These are phyloP conservation scores for Sinonovacula constricta DNA, from an alignment of 1,140 invertebrate species.

Conservation along the genomic window DNA sequence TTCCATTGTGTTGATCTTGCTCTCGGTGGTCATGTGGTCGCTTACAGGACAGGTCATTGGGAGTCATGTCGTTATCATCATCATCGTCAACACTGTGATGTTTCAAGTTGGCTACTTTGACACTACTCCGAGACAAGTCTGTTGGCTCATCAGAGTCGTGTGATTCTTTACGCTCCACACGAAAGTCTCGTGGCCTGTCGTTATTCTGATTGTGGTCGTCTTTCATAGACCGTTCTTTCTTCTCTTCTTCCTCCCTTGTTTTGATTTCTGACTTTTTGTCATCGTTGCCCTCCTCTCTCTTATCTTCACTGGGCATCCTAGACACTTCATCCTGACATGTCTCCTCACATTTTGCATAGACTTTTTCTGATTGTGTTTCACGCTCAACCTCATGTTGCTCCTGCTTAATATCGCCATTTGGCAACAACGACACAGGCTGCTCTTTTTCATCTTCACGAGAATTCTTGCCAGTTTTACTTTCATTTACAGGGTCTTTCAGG, in stretches of 20 bases:
- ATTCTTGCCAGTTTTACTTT: not conserved
- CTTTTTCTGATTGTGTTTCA: not conserved
- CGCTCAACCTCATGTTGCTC: not conserved
- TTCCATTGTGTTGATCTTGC: slow-evolving; percentile 45
- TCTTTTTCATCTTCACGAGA: not conserved
- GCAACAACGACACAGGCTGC: not conserved
- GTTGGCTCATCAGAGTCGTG: not conserved
- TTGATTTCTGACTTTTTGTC: slow-evolving; percentile 3
- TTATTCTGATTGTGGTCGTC: no score
- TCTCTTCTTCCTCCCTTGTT: not conserved
- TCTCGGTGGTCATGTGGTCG: no score
- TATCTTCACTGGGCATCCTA: not conserved
- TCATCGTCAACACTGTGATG: no score
- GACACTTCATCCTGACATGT: not conserved
- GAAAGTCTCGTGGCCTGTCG: not conserved
- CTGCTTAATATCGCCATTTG: not conserved
- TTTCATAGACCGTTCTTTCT: no score
- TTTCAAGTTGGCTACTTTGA: not conserved
- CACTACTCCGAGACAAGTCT: not conserved
- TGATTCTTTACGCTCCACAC: not conserved
- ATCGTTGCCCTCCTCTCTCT: not conserved
- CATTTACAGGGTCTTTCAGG: not conserved
- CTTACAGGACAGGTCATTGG: slow-evolving; percentile 28
- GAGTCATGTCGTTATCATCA: not conserved
- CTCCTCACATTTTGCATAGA: not conserved